These are phyloP conservation scores for Octomys mimax DNA, from an alignment of 2,797 vertebrate genomes.

Conservation along the genomic window DNA sequence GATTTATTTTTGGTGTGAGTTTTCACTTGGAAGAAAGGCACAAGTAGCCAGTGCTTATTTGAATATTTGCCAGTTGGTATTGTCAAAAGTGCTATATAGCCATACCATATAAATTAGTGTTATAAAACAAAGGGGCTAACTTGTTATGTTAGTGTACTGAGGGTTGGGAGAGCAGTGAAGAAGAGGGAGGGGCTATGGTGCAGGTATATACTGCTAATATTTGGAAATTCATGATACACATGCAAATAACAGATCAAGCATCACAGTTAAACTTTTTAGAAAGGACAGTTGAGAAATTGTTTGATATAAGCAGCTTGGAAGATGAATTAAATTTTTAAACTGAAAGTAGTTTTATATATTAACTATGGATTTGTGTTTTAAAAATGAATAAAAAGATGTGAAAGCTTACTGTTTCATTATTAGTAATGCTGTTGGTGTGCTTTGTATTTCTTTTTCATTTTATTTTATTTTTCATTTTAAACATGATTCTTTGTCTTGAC, in stretches of 20 bases:
- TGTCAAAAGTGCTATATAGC: background rate
- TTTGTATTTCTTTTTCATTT: background rate
- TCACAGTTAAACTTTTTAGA: background rate
- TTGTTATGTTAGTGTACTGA: background rate
- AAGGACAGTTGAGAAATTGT: constrained; percentile 12
- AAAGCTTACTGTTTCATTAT: background rate
- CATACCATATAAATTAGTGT: background rate
- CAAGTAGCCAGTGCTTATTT: background rate
- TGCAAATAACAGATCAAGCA: background rate
- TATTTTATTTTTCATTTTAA: background rate
- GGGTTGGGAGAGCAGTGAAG: background rate
- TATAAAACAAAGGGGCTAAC: background rate
- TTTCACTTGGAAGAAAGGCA: background rate
- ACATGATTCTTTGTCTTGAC: constrained; percentile 12
- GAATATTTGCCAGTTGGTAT: constrained; percentile 11
- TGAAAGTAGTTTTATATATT: background rate
- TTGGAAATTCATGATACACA: background rate
- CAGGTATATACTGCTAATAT: background rate
- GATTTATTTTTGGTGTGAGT: background rate
- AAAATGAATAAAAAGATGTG: background rate
- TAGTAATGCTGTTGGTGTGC: background rate
- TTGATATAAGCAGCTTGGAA: background rate
- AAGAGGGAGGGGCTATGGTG: background rate
- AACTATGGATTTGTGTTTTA: background rate
- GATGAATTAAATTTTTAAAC: background rate